Evolutionary conservation across 2,797 vertebrate genomes (phyloP), one percentile per base, ranked within the genome.

Genomic region (Acipenser oxyrinchus): DNA sequence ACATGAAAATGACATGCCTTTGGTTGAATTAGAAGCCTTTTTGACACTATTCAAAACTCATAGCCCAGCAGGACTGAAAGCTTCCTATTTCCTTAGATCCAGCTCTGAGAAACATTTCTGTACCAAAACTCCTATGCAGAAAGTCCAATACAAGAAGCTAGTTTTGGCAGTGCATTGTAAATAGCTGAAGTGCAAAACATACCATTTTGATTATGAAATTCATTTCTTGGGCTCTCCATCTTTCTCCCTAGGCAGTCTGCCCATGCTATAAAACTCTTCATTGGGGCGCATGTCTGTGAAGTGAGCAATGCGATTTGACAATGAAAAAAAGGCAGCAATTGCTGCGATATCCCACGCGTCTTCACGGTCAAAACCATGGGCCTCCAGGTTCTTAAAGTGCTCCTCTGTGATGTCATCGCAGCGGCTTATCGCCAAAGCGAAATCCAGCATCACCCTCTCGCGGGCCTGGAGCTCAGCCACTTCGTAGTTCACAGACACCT

Each of bases 281-380:
- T 94, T 95, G 6, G 92, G 92, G 70, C 78, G 83, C 82, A 94
- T 82, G 79, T 82, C 88, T 0, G 88, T 83, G 48, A 91, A 78
- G 66, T 93, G 90, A n/a, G 89, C 88, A 10, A 97, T 79, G 0
- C 84, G 78, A 70, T 92, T 95, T 51, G 90, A 92, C 89, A 92
- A 87, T n/a, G 91, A 87, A 59, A 93, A 94, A 74, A 95, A 95
- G 8, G 89, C 89, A 7, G 91, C 70, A 37, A 94, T 84, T 72
- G 87, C 81, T 10, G 82, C 88, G 10, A 93, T 93, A 76, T 94
- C 93, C 93, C 93, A 95, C 62, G 88, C 86, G 1, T 94, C 92
- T 73, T 96, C 93, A 0, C 71, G 78, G 72, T 91, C 86, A 63
- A 96, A 93, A 8, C 91, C 91, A 0, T 86, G 89, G n/a, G 79